phyloP scores from a whole-genome alignment of 2,888 invertebrate species.

The Arrhopalites spinosus region DNA sequence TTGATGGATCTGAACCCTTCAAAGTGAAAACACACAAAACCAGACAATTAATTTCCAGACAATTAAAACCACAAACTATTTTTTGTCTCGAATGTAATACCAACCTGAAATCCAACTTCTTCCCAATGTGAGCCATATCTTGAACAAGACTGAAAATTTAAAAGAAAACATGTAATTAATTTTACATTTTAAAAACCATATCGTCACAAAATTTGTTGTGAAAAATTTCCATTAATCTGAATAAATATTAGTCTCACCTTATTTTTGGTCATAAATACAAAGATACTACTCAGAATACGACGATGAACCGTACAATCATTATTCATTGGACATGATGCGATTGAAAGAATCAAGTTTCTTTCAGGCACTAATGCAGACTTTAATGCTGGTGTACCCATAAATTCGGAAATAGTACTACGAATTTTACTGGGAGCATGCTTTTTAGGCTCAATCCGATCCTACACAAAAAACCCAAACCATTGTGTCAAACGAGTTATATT shows the following conservation, averaged over 20 bases:
- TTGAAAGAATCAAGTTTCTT: constrained; percentile 53
- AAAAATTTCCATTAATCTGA: too few relatives aligned
- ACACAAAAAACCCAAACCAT: not conserved
- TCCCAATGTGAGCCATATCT: constrained; percentile 65
- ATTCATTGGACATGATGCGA: constrained; percentile 56
- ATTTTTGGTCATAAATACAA: constrained; percentile 56
- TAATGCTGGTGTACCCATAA: constrained; percentile 51
- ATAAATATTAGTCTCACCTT: too few relatives aligned
- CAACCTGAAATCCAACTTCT: constrained; percentile 64
- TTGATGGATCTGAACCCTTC: constrained; percentile 63
- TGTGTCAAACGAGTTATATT: too few relatives aligned
- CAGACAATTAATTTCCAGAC: too few relatives aligned
- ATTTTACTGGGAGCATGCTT: constrained; percentile 37
- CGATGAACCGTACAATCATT: constrained; percentile 55
- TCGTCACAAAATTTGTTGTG: too few relatives aligned
- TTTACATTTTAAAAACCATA: too few relatives aligned
- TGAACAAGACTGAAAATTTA: too few relatives aligned
- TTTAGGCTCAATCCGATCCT: constrained; percentile 13
- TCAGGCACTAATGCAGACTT: constrained; percentile 50
- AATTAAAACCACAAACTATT: too few relatives aligned
- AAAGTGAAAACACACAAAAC: constrained; percentile 9
- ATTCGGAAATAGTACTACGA: constrained; percentile 48
- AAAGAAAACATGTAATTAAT: too few relatives aligned
- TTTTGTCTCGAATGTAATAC: too few relatives aligned
- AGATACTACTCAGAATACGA: constrained; percentile 55